phyloP scores from a whole-genome alignment of 1,140 invertebrate species.

The Antheraea pernyi region DNA sequence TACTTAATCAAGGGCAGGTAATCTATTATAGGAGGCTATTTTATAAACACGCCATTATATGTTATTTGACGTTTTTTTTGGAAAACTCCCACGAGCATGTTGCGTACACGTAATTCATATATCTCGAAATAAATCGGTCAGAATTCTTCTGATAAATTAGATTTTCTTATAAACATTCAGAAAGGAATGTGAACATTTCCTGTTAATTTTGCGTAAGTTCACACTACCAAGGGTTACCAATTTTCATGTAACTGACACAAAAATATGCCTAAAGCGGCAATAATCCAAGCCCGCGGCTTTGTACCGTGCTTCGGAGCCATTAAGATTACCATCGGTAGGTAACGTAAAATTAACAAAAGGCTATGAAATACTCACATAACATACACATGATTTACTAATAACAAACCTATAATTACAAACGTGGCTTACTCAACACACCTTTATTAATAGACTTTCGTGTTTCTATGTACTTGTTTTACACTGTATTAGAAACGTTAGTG shows the following conservation, averaged over 20 bases:
- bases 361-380: slow-evolving; percentile 25
- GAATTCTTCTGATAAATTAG: not conserved
- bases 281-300: slow-evolving; percentile 17
- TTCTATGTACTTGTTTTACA: slow-evolving; percentile 7
- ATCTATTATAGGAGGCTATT: too few relatives aligned
- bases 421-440: slow-evolving; percentile 31
- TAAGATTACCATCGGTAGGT: slow-evolving; percentile 32
- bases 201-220: not conserved
- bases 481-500: not conserved
- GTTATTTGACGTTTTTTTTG: too few relatives aligned
- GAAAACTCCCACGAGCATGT: too few relatives aligned
- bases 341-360: slow-evolving; percentile 33
- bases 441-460: slow-evolving; percentile 39
- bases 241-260: slow-evolving; percentile 9
- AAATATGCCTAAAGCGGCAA: slow-evolving; percentile 16
- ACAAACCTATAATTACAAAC: slow-evolving; percentile 41
- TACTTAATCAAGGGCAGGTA: too few relatives aligned
- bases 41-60: too few relatives aligned
- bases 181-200: not conserved
- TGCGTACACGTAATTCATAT: too few relatives aligned
- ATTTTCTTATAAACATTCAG: not conserved
- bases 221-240: not conserved
- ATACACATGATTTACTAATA: slow-evolving; percentile 30
- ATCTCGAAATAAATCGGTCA: too few relatives aligned
- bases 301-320: slow-evolving; percentile 26